These are phyloP conservation scores for Myathropa florea DNA, from an alignment of 2,888 invertebrate genomes.

Conservation along the genomic window DNA sequence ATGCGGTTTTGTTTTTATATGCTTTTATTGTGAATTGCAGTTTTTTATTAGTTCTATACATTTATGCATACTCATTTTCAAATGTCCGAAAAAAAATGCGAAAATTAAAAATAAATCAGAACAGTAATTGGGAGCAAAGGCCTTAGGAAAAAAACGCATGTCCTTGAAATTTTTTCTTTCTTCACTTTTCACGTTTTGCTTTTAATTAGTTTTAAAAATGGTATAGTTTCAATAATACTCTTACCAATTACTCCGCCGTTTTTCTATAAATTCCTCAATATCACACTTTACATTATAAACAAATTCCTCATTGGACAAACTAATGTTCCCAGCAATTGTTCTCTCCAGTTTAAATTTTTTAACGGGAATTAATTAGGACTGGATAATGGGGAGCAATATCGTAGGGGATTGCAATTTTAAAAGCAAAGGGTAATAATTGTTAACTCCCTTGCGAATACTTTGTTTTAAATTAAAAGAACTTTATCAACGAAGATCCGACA, in stretches of 20 bases:
- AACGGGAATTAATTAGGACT: conserved; percentile 4
- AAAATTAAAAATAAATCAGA: not conserved
- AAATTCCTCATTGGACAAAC: conserved; percentile 80
- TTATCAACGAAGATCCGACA: conserved; percentile 49
- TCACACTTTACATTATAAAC: conserved; percentile 80
- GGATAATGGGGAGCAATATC: not conserved
- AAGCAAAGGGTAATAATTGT: not conserved
- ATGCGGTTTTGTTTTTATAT: conserved; percentile 28
- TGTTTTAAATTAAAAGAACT: conserved; percentile 37
- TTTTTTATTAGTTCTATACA: conserved; percentile 17
- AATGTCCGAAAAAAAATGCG: not conserved
- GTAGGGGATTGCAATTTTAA: not conserved
- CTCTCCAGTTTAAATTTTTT: conserved; percentile 72
- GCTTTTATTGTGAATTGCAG: conserved; percentile 24
- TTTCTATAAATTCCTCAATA: conserved; percentile 78
- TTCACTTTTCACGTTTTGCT: conserved; percentile 9
- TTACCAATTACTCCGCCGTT: conserved; percentile 78
- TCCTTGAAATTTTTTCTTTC: conserved; percentile 65
- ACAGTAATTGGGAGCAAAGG: conserved; percentile 44
- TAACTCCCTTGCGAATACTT: conserved; percentile 1
- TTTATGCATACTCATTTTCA: not conserved
- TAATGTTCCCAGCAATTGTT: conserved; percentile 76
- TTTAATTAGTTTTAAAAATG: not conserved
- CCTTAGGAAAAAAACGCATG: conserved; percentile 60
- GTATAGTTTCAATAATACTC: conserved; percentile 30